Conservation (phyloP, 2,113 vertebrate genomes). For the Cavia porcellus region DNA sequence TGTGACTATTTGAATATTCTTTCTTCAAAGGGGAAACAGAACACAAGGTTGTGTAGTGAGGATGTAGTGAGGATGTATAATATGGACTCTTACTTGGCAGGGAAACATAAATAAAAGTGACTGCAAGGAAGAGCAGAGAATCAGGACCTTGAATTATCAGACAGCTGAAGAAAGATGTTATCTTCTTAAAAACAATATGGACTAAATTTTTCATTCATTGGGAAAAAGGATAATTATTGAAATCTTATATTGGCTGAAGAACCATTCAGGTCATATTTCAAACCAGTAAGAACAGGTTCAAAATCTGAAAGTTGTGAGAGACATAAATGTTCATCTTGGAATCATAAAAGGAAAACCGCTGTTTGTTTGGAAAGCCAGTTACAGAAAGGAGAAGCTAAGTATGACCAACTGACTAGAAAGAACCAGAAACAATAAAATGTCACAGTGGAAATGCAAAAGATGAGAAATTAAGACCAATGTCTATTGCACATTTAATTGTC, state of each 20-base stretch:
- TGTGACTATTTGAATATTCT: background rate
- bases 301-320: background rate
- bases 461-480: background rate
- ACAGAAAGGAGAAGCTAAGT: background rate
- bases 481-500: background rate
- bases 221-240: background rate
- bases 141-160: background rate
- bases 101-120: background rate
- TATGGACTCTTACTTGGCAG: background rate
- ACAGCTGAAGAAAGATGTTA: background rate
- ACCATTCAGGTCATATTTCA: background rate
- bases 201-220: background rate
- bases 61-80: background rate
- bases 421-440: background rate
- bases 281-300: background rate
- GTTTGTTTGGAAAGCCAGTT: background rate
- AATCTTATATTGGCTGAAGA: background rate
- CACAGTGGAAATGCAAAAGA: background rate
- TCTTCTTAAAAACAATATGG: background rate
- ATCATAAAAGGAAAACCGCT: constrained; percentile 1
- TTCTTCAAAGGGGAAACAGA: background rate
- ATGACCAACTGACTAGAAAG: background rate
- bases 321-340: background rate
- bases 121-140: background rate
- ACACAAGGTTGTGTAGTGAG: background rate